Conservation (phyloP, 53 echinoderm and acorn worm genomes). For the Pentamera pediparva region DNA sequence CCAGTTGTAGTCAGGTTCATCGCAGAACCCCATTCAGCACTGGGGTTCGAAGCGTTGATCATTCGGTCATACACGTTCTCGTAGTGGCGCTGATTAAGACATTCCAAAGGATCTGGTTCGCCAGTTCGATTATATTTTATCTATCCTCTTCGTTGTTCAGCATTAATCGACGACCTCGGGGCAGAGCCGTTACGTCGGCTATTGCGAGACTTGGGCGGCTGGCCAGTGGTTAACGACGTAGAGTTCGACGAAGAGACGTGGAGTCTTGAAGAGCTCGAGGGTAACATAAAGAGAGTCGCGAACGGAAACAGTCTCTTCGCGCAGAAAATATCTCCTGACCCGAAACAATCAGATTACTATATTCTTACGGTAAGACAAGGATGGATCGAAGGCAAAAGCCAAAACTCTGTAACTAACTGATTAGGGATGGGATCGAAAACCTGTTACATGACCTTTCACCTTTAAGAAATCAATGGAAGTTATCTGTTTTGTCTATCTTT, state of each 20-base stretch:
- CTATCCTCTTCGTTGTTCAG: constrained; percentile 11
- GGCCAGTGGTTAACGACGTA: constrained; percentile 73
- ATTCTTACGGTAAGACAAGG: constrained; percentile 55
- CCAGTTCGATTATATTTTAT: background rate
- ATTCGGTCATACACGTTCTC: no score
- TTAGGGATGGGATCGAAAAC: no score
- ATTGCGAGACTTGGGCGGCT: constrained; percentile 60
- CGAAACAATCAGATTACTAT: constrained; percentile 42
- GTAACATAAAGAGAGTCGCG: constrained; percentile 28
- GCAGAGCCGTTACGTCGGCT: constrained; percentile 43
- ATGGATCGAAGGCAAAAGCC: background rate
- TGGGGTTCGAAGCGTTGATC: no score
- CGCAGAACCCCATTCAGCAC: no score
- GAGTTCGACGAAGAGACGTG: constrained; percentile 63
- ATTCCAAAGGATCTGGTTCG: no score
- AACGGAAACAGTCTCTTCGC: constrained; percentile 60
- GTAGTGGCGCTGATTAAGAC: no score
- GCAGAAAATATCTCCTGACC: constrained; percentile 51
- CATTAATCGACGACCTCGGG: constrained; percentile 37
- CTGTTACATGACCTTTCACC: no score
- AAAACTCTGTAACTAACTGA: no score
- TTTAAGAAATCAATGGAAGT: no score
- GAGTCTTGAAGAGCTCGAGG: constrained; percentile 58
- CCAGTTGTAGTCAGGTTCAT: no score
- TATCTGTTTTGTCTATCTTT: no score